phyloP scores from a whole-genome alignment of 2,888 invertebrate genomes.

The Drosophila fungiperda region DNA sequence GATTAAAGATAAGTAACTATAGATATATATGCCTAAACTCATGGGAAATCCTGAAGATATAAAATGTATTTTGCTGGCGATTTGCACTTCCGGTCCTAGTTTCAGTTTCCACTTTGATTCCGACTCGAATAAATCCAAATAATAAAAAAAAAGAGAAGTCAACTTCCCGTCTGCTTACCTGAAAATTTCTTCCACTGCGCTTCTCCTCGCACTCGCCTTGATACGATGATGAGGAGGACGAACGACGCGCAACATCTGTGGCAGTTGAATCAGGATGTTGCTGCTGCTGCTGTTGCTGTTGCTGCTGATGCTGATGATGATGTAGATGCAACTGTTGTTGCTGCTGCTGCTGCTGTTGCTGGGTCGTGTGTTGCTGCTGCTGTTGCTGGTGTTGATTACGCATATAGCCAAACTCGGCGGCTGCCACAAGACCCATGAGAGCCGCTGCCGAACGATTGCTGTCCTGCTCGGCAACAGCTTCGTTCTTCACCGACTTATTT shows the following conservation, averaged over 20 bases:
- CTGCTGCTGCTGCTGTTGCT: constrained; percentile 61
- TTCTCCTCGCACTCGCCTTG: constrained; percentile 81
- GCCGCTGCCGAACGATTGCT: constrained; percentile 66
- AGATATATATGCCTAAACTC: background rate
- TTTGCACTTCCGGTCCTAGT: constrained; percentile 56
- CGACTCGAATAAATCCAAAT: constrained; percentile 11
- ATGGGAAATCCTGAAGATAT: background rate
- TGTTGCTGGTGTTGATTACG: constrained; percentile 80
- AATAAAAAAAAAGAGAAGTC: constrained; percentile 10
- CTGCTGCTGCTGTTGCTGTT: constrained; percentile 66
- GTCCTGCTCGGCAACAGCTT: constrained; percentile 60
- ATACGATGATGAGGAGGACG: constrained; percentile 77
- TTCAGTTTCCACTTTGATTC: constrained; percentile 41
- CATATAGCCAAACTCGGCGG: constrained; percentile 68
- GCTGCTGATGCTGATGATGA: constrained; percentile 31
- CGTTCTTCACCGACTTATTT: constrained; percentile 52
- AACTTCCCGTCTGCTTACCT: constrained; percentile 81
- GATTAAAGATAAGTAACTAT: background rate
- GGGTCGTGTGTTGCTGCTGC: constrained; percentile 64
- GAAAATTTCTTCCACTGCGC: constrained; percentile 83
- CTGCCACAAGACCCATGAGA: constrained; percentile 73
- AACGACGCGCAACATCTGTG: constrained; percentile 81
- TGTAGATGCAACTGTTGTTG: constrained; percentile 52
- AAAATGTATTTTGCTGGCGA: background rate
- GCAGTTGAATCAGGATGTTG: constrained; percentile 85